Base-by-base conservation (phyloP, 2,113 vertebrate genomes). In the Dicerorhinus sumatrensis region DNA sequence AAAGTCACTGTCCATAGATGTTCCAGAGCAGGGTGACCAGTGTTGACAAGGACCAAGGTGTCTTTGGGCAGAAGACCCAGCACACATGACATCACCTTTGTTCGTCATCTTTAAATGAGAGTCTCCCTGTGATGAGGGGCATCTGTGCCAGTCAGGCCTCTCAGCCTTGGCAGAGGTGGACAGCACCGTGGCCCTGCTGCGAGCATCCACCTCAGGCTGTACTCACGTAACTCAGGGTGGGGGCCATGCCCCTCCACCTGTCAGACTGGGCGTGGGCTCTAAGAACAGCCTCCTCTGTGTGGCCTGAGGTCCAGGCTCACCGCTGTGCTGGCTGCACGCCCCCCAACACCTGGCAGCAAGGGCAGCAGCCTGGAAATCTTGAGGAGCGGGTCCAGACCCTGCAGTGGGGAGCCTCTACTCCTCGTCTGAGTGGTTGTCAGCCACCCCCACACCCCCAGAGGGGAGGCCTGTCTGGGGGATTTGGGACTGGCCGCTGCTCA, bases 341-440 rank as follows among this genome's bases (percentile, higher is more conserved):
- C 11, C 8, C 25, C 3, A 0, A n/a, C 17, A 12, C 46, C 88
- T 3, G 0, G 25, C 33, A 14, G 17, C 60, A 14, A 7, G 23
- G 16, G 29, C 31, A 1, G 56, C 2, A 16, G 18, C 69, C 29
- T 25, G 20, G 86, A 75, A 73, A 23, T 36, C 36, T 0, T 0
- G 1, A 18, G 54, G n/a, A 1, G 3, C 1, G 18, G 5, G 3
- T 4, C 18, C 0, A 10, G 54, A 18, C 48, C 76, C 13, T 1
- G 4, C 11, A 11, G 10, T 48, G 48, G 48, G 48, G 48, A 9
- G 11, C 48, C 10, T 48, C 48, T 48, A 11, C 48, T 48, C 48
- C 10, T 48, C 11, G 48, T 48, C 48, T 48, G 48, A 48, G 48
- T 48, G 48, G 11, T 11, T 48, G 9, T 48, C 8, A 11, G 48